phyloP scores from a whole-genome alignment of 2,797 vertebrate genomes.

The Pteropus rufus region DNA sequence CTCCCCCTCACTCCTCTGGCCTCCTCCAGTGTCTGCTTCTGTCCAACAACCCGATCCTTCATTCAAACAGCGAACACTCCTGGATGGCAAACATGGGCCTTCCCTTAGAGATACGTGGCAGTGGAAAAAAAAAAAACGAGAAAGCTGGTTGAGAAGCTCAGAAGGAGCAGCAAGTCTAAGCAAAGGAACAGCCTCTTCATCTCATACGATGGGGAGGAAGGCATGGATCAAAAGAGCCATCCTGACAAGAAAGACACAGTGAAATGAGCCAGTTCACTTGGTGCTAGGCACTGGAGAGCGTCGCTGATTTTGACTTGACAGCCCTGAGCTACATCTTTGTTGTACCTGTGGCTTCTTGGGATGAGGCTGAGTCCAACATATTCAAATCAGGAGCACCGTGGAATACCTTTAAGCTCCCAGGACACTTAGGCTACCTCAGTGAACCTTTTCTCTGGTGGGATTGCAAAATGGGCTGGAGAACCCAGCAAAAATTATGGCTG shows the following conservation, averaged over 20 bases:
- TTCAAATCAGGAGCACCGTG: not conserved
- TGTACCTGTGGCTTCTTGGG: not conserved
- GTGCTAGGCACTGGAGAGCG: not conserved
- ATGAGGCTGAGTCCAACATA: not conserved
- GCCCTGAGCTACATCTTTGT: not conserved
- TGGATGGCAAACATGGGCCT: not conserved
- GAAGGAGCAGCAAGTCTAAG: not conserved
- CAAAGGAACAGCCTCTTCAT: not conserved
- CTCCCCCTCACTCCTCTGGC: not conserved
- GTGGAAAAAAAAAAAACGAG: not conserved
- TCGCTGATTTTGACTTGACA: not conserved
- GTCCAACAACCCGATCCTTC: not conserved
- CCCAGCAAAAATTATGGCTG: not conserved
- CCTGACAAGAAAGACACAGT: not conserved
- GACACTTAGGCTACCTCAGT: not conserved
- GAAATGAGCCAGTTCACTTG: not conserved
- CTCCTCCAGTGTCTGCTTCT: not conserved
- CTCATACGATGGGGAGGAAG: not conserved
- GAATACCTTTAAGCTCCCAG: not conserved
- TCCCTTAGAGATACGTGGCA: not conserved
- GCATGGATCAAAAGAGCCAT: not conserved
- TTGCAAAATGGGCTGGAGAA: not conserved
- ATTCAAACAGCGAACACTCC: not conserved
- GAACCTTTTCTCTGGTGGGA: not conserved
- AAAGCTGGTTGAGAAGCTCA: not conserved